Conservation (phyloP, 2,888 invertebrate genomes). For the Caenorhabditis sp. region DNA sequence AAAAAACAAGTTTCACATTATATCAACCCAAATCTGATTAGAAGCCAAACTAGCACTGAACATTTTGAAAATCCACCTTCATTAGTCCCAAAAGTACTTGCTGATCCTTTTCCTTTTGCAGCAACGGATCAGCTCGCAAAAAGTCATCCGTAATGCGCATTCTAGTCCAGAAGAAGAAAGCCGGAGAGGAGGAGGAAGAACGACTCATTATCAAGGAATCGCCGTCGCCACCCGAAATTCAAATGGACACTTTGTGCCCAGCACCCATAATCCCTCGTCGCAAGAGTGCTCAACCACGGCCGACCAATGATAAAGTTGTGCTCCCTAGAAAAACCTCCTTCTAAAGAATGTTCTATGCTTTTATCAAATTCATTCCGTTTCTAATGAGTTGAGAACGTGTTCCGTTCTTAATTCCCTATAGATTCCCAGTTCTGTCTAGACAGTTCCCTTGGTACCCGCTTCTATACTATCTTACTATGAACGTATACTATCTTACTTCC, state of each 20-base stretch:
- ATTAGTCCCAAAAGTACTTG: too few relatives aligned
- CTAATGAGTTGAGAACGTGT: too few relatives aligned
- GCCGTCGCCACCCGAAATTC: slow-evolving; percentile 56
- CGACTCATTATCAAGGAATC: slow-evolving; percentile 55
- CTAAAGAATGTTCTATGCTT: slow-evolving; percentile 14
- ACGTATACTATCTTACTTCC: background rate
- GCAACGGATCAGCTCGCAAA: slow-evolving; percentile 60
- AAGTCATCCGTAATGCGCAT: slow-evolving; percentile 63
- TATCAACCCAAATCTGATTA: too few relatives aligned
- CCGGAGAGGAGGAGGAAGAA: slow-evolving; percentile 63
- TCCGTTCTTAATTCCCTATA: too few relatives aligned
- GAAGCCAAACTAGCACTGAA: too few relatives aligned
- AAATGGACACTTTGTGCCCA: slow-evolving; percentile 48
- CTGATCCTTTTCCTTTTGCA: slow-evolving; percentile 28
- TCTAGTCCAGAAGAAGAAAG: slow-evolving; percentile 56
- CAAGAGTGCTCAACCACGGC: slow-evolving; percentile 60
- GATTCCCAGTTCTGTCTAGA: background rate
- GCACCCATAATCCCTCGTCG: slow-evolving; percentile 56
- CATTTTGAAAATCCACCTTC: too few relatives aligned
- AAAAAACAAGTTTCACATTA: too few relatives aligned
- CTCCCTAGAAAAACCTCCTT: slow-evolving; percentile 57
- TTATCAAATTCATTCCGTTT: too few relatives aligned
- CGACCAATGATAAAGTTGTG: slow-evolving; percentile 57
- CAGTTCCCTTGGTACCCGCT: background rate
- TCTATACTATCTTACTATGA: background rate